phyloP scores from a whole-genome alignment of 2,888 invertebrate species.

The Parelbella ahira region DNA sequence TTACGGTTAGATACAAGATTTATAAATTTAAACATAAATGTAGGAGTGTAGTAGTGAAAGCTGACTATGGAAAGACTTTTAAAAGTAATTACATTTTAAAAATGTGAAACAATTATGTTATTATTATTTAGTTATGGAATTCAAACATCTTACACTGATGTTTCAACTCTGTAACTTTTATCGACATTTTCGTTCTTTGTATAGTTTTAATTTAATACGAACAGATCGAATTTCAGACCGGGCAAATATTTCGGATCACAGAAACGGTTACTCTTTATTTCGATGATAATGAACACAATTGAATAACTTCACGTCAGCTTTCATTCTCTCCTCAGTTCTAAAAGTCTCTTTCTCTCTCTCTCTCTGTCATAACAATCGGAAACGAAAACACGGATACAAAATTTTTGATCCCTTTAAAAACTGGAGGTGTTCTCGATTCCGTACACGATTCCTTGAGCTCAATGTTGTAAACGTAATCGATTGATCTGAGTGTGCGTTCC shows the following conservation, averaged over 20 bases:
- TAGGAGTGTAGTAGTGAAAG: slow-evolving; percentile 21
- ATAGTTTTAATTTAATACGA: too few species aligned
- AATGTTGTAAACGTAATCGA: slow-evolving; percentile 73
- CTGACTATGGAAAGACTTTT: too few species aligned
- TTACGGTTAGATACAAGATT: slow-evolving; percentile 11
- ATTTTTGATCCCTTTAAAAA: slow-evolving; percentile 29
- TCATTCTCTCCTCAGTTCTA: slow-evolving; percentile 32
- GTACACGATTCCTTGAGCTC: slow-evolving; percentile 40
- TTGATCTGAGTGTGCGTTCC: slow-evolving; percentile 81
- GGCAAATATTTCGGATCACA: not conserved
- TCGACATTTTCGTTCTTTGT: not conserved
- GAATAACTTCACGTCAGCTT: slow-evolving; percentile 32
- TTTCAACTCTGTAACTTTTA: slow-evolving; percentile 23
- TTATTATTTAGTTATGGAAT: slow-evolving; percentile 25
- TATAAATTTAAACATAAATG: slow-evolving; percentile 19
- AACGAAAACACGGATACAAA: slow-evolving; percentile 42
- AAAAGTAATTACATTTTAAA: too few species aligned
- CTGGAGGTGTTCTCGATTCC: slow-evolving; percentile 54
- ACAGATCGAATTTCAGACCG: too few species aligned
- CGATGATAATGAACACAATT: too few species aligned
- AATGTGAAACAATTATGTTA: too few species aligned
- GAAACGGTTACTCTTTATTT: not conserved
- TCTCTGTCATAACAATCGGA: slow-evolving; percentile 32
- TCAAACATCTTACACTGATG: slow-evolving; percentile 21
- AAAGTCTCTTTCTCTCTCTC: slow-evolving; percentile 15